Percentiles rank a stretch among this genome's conserved stretches.
Conservation (phyloP, 2,113 vertebrate genomes). For the Cyphomyrus discorhynchus region DNA sequence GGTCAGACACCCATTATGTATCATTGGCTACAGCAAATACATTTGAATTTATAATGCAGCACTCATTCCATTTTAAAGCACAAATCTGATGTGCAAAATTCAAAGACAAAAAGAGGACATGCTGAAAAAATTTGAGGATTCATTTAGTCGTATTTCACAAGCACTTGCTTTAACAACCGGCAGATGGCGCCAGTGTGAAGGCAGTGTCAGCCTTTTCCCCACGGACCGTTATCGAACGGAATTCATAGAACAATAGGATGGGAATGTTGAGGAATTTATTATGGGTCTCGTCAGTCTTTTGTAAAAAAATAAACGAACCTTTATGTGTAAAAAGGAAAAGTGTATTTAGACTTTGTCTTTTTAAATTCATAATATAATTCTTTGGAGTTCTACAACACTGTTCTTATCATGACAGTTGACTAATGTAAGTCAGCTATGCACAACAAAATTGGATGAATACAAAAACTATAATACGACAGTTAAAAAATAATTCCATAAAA, state of each 20-base stretch:
- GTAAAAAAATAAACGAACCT: not conserved
- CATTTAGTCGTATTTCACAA: not conserved
- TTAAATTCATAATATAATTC: not conserved
- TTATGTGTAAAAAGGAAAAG: not conserved
- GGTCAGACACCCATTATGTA: not conserved
- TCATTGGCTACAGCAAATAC: not conserved
- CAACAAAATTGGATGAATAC: not conserved
- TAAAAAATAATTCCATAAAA: not conserved
- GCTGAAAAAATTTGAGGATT: not conserved
- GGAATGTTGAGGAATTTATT: conserved; percentile 51
- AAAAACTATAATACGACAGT: not conserved
- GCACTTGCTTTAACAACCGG: conserved; percentile 23
- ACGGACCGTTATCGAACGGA: conserved; percentile 17
- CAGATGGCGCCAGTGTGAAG: conserved; percentile 38
- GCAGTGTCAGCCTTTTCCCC: conserved; percentile 15
- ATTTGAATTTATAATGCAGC: not conserved
- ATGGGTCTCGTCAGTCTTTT: not conserved
- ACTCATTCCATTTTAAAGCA: not conserved
- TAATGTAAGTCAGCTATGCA: not conserved
- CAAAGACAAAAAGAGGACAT: not conserved
- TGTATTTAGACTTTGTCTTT: not conserved
- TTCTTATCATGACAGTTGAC: not conserved
- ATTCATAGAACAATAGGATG: conserved; percentile 47
- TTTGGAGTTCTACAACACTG: not conserved
- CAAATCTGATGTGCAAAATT: not conserved